Percentiles rank a stretch among this genome's conserved stretches.
Conservation (phyloP, 2,113 vertebrate species). For the Gobiocypris rarus region DNA sequence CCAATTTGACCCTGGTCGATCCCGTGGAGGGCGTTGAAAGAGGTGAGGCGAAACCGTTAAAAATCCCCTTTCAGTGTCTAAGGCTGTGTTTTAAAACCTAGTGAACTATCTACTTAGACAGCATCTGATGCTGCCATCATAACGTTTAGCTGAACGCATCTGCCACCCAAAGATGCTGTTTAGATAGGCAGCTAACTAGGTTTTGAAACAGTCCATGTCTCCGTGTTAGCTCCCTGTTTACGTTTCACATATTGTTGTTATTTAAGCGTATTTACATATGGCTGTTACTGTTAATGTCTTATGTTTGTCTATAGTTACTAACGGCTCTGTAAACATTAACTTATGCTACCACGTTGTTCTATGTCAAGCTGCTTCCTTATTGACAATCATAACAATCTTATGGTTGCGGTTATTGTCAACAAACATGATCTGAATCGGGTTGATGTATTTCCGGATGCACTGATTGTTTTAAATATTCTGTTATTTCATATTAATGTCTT, state of each 20-base stretch:
- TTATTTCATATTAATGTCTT: not conserved
- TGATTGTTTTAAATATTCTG: not conserved
- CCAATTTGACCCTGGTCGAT: conserved; percentile 16
- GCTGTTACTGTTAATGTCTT: not conserved
- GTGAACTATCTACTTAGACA: not conserved
- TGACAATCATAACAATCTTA: not conserved
- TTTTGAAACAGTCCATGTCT: not conserved
- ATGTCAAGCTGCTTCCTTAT: not conserved
- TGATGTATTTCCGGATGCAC: not conserved
- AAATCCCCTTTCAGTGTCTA: not conserved
- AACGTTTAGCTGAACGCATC: not conserved
- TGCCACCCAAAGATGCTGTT: not conserved
- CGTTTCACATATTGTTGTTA: not conserved
- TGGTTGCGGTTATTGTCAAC: not conserved
- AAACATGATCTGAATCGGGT: not conserved
- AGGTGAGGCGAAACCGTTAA: conserved; percentile 41
- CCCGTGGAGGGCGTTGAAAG: conserved; percentile 43
- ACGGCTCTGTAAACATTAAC: not conserved
- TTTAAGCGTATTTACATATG: not conserved
- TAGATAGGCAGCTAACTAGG: not conserved
- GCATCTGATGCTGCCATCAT: not conserved
- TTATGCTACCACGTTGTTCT: not conserved
- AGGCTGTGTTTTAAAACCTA: conserved; percentile 1
- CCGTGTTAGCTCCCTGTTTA: not conserved
- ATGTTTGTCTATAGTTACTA: not conserved